Evolutionary conservation across 2,888 invertebrate genomes (phyloP).

Genomic region (Orchesella flavescens): DNA sequence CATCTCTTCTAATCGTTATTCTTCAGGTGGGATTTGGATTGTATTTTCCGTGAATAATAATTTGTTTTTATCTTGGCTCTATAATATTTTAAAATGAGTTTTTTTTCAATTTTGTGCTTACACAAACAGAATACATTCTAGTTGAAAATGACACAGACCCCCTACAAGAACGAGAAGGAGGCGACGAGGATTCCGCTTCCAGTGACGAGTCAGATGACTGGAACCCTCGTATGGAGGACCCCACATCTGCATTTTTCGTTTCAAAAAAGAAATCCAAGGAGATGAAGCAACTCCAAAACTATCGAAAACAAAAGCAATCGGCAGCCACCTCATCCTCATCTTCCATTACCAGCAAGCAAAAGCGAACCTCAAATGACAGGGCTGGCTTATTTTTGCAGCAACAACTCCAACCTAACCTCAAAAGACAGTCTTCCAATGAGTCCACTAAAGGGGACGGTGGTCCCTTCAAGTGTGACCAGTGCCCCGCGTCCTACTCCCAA

Average conservation of each 20-base stretch:
- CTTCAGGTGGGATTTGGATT: neutral
- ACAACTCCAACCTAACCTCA: neutral
- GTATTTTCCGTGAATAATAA: too few species aligned
- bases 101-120: too few species aligned
- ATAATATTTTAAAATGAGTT: too few species aligned
- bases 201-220: neutral
- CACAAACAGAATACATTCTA: too few species aligned
- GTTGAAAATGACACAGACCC: too few species aligned
- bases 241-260: neutral
- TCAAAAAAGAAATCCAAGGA: neutral
- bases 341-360: too few species aligned
- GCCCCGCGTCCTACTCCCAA: constrained; percentile 39
- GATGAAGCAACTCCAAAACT: neutral
- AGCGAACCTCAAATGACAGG: neutral
- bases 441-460: constrained; percentile 3
- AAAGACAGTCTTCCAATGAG: neutral
- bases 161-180: too few species aligned
- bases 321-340: too few species aligned
- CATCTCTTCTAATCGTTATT: neutral
- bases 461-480: constrained; percentile 44
- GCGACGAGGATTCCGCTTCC: too few species aligned
- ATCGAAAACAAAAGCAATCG: neutral
- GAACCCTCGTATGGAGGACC: neutral
- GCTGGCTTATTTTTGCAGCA: neutral
- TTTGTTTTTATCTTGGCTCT: too few species aligned